Percentiles rank a stretch among this genome's conserved stretches.
phyloP scores from a whole-genome alignment of 1,140 invertebrate species.

The Phortica variegata region DNA sequence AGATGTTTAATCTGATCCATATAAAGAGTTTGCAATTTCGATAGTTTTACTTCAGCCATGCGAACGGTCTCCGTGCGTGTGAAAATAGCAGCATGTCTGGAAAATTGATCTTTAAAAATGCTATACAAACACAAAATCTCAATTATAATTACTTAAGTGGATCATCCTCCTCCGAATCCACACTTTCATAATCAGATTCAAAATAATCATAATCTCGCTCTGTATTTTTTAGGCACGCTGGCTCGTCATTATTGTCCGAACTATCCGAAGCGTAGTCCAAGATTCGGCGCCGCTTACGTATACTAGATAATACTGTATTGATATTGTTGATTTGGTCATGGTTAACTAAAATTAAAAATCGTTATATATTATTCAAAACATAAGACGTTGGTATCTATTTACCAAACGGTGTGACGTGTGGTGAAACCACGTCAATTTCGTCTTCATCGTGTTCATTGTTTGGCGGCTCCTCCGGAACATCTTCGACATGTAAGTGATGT shows the following conservation, averaged over 20 bases:
- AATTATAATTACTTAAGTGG: conserved; percentile 66
- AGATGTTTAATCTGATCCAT: conserved; percentile 79
- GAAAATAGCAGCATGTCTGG: conserved; percentile 80
- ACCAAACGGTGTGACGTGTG: conserved; percentile 63
- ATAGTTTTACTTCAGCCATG: conserved; percentile 75
- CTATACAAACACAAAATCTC: not conserved
- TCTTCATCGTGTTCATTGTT: conserved; percentile 37
- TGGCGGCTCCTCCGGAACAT: conserved; percentile 21
- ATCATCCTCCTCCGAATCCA: conserved; percentile 77
- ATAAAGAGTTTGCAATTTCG: conserved; percentile 78
- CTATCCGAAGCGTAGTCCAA: conserved; percentile 69
- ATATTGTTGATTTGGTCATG: conserved; percentile 60
- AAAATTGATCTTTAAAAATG: not conserved
- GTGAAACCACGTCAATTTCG: conserved; percentile 53
- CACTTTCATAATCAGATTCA: conserved; percentile 74
- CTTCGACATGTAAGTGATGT: conserved; percentile 46
- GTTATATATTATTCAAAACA: conserved; percentile 1
- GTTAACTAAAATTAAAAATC: conserved; percentile 23
- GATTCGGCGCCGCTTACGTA: conserved; percentile 61
- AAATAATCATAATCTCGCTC: conserved; percentile 68
- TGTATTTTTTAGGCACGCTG: conserved; percentile 65
- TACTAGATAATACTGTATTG: conserved; percentile 62
- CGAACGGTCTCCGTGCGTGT: conserved; percentile 83
- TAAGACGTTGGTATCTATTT: conserved; percentile 21
- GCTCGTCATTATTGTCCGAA: conserved; percentile 72